phyloP scores from a whole-genome alignment of 2,113 vertebrate genomes.

The Pachycephala philippinensis region DNA sequence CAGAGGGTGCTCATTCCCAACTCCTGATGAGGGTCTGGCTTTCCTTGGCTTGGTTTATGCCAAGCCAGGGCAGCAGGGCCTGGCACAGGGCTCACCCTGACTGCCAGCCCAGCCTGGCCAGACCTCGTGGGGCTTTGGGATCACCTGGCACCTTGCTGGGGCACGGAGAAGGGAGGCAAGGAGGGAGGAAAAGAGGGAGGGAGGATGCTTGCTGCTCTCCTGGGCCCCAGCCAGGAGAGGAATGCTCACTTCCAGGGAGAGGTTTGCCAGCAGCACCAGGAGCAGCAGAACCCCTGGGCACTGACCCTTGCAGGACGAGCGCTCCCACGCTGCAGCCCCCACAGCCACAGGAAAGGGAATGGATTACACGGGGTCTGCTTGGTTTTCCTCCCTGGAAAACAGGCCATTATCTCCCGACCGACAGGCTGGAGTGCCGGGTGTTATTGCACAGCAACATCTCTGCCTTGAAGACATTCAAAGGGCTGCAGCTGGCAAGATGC shows the following conservation, averaged over 20 bases:
- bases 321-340: neutral
- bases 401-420: neutral
- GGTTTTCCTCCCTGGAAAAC: neutral
- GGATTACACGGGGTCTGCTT: fast-evolving
- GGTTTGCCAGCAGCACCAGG: neutral
- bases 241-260: neutral
- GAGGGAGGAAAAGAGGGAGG: neutral
- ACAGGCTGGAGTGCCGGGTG: neutral
- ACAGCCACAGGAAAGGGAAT: neutral
- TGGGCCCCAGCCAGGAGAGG: neutral
- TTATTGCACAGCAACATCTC: neutral
- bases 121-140: neutral
- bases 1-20: fast-evolving
- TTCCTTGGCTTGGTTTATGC: neutral
- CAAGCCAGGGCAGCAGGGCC: neutral
- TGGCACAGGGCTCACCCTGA: neutral
- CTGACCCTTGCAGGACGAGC: neutral
- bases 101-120: neutral
- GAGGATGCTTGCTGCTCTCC: neutral
- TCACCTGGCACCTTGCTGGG: neutral
- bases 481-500: conserved; percentile 31
- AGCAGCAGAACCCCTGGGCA: fast-evolving
- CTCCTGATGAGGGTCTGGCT: neutral
- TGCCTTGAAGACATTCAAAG: neutral
- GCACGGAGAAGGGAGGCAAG: neutral